phyloP scores from a whole-genome alignment of 2,888 invertebrate species.

The Eupsilia transversa region DNA sequence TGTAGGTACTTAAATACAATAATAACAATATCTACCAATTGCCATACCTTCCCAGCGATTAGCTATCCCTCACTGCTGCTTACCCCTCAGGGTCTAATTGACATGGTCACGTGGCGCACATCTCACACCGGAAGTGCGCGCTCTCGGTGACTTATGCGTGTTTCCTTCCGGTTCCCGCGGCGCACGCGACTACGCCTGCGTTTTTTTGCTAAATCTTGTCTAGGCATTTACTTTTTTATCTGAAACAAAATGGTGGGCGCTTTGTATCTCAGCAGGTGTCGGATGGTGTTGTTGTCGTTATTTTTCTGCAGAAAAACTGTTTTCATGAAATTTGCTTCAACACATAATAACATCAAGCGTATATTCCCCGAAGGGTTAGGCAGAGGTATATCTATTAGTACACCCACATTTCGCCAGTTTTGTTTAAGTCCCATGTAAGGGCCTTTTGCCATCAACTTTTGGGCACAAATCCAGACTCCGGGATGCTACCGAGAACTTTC shows the following conservation, averaged over 20 bases:
- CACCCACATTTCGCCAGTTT: too few species aligned
- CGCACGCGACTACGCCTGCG: conserved; percentile 56
- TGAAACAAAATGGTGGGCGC: conserved; percentile 25
- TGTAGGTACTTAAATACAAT: background rate
- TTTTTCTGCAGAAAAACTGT: background rate
- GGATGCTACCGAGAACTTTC: background rate
- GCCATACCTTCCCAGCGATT: conserved; percentile 39
- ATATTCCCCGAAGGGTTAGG: background rate
- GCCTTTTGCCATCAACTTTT: background rate
- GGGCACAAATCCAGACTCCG: background rate
- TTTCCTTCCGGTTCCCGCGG: conserved; percentile 80
- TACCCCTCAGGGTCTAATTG: conserved; percentile 71
- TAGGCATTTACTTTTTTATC: conserved; percentile 56
- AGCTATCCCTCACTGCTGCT: conserved; percentile 34
- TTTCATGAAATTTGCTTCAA: conserved; percentile 1
- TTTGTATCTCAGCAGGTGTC: conserved; percentile 54
- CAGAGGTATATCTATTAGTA: background rate
- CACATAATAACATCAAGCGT: background rate
- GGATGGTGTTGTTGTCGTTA: background rate
- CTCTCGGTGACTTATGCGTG: conserved; percentile 82
- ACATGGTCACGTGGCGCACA: conserved; percentile 74
- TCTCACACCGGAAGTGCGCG: conserved; percentile 73
- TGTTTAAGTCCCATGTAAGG: background rate
- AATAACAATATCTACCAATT: background rate
- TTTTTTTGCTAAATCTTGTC: conserved; percentile 52